Base-by-base conservation (phyloP, 2,797 vertebrate genomes). In the Synanceia verrucosa region DNA sequence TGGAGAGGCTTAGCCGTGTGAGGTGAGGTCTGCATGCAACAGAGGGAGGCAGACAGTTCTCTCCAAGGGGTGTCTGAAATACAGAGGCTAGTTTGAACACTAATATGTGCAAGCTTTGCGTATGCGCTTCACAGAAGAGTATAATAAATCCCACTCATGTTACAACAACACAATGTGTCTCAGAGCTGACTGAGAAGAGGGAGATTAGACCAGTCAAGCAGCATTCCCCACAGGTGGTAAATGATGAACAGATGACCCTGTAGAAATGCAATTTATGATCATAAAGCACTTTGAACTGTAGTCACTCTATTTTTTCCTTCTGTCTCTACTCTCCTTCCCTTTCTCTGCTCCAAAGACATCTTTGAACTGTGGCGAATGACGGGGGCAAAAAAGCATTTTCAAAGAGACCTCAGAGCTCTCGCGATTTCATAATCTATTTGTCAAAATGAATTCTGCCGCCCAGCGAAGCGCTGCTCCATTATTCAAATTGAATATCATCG, bases 401-500 rank as follows among this genome's bases (percentile, higher is more conserved):
- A 76, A 79, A 86, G 55, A 73, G 65, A 79, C 77, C 73, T 68
- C 70, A 23, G 73, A 73, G 74, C 70, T 73, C 67, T 48, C 77
- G 57, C 65, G 21, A 37, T 83, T 88, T 86, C 73, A 76, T 68
- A 83, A 79, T 86, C 80, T 73, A 83, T 78, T 78, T 65, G 85
- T 87, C 88, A 85, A 81, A 87, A 86, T 80, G 74, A 89, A 85
- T 88, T 75, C 78, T 65, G 66, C 67, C 28, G 19, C 78, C 77
- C 77, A 70, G 75, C 19, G 39, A 80, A 75, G 78, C 68, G n/a
- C 73, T 34, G 81, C 77, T 86, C 83, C 83, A 88, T 91, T 90
- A 91, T 85, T 90, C 84, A 90, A 89, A 89, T 84, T 82, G 80
- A 90, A 84, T 86, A 85, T 83, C 70, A 79, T 77, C 70, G 85